phyloP scores from a whole-genome alignment of 2,797 vertebrate species.

The Yasuhikotakia modesta region DNA sequence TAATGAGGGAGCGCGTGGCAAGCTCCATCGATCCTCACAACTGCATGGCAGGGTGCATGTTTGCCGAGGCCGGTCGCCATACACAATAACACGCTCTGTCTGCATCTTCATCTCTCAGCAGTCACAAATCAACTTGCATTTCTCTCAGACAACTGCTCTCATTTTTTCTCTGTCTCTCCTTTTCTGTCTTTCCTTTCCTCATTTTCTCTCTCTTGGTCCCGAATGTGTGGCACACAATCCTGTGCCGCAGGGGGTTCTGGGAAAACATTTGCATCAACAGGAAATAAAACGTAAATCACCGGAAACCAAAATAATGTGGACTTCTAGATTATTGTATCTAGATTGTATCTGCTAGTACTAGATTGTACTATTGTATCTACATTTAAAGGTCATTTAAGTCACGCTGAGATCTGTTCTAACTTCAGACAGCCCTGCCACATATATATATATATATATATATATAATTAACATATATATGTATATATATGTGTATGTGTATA shows the following conservation, averaged over 20 bases:
- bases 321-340: too few relatives aligned
- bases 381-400: conserved; percentile 13
- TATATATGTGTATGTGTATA: too few relatives aligned
- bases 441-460: too few relatives aligned
- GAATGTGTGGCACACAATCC: background rate
- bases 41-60: conserved; percentile 48
- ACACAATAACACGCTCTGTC: conserved; percentile 53
- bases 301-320: conserved; percentile 7
- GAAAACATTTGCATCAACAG: conserved; percentile 26
- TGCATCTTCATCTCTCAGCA: conserved; percentile 59
- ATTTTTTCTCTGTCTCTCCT: background rate
- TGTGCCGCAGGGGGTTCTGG: conserved; percentile 26
- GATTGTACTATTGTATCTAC: too few relatives aligned
- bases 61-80: conserved; percentile 33
- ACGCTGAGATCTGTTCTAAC: too few relatives aligned
- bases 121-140: conserved; percentile 38
- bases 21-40: conserved; percentile 52
- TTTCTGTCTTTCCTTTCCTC: background rate
- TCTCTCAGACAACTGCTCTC: conserved; percentile 15
- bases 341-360: too few relatives aligned
- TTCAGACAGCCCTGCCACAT: background rate
- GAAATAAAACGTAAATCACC: conserved; percentile 44
- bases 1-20: conserved; percentile 52
- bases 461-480: too few relatives aligned
- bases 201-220: conserved; percentile 12